Conservation (phyloP, 2,797 vertebrate genomes). For the Phrynocephalus forsythii region DNA sequence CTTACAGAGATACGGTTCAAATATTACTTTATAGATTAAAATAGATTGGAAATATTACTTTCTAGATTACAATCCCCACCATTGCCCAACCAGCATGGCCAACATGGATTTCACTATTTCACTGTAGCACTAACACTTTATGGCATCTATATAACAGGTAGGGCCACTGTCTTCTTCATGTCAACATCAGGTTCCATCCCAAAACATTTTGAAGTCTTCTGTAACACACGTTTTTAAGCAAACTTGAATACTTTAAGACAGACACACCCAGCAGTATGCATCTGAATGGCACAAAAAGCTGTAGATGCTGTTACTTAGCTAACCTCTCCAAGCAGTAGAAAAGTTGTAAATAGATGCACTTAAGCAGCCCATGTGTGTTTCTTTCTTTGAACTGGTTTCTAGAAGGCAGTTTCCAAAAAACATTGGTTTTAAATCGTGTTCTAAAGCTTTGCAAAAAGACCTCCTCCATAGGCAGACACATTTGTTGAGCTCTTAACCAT, state of each 20-base stretch:
- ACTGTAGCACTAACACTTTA: no score
- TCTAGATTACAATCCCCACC: no score
- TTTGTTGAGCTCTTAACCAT: conserved; percentile 32
- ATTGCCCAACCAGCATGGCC: no score
- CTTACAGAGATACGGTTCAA: no score
- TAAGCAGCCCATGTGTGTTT: conserved; percentile 35
- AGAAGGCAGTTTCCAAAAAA: conserved; percentile 8
- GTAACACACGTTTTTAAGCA: neutral
- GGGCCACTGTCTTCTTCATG: neutral
- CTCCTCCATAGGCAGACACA: neutral
- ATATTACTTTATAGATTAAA: no score
- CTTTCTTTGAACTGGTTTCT: conserved; percentile 17
- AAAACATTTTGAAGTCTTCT: neutral
- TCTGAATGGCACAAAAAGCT: neutral
- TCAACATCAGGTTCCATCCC: neutral
- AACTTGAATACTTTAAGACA: neutral
- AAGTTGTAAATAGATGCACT: conserved; percentile 13
- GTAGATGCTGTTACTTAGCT: neutral
- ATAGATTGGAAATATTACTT: no score
- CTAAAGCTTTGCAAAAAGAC: neutral
- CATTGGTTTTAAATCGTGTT: conserved; percentile 38
- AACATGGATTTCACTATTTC: no score
- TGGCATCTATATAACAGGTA: neutral
- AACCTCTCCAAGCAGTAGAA: neutral
- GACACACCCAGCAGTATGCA: neutral